Conservation (phyloP, 1,140 invertebrate species). For the Philotrypesis tridentata region DNA sequence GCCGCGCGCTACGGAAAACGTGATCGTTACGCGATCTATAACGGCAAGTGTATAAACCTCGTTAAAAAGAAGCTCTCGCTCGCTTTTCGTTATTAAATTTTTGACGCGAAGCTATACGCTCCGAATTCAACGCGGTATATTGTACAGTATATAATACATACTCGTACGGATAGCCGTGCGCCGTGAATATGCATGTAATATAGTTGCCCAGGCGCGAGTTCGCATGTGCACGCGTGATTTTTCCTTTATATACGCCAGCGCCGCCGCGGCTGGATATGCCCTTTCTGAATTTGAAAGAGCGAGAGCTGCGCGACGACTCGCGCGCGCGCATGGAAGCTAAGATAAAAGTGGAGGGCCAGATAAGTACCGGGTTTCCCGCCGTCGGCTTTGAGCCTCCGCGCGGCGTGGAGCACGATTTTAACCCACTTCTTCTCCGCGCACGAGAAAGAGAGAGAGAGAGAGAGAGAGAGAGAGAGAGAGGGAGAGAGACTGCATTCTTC, state of each 20-base stretch:
- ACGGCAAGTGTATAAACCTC: no score
- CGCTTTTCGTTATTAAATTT: neutral
- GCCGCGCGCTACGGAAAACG: no score
- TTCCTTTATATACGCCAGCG: no score
- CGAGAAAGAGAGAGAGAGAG: neutral
- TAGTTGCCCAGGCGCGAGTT: no score
- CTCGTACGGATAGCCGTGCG: no score
- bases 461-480: neutral
- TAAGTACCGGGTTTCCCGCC: neutral
- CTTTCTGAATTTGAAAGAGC: slow-evolving; percentile 22
- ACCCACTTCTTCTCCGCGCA: slow-evolving; percentile 15
- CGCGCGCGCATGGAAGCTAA: neutral
- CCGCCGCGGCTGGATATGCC: neutral
- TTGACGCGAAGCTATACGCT: slow-evolving; percentile 23
- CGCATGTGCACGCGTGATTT: neutral
- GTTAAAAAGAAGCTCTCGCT: no score
- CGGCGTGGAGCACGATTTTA: slow-evolving; percentile 11
- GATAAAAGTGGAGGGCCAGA: neutral
- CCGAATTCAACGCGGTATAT: no score
- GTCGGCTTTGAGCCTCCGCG: neutral
- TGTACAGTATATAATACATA: no score
- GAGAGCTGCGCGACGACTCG: neutral
- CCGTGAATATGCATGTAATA: no score
- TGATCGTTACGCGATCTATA: no score
- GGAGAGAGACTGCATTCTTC: neutral